These are phyloP conservation scores for Pseudopipra pipra DNA, from an alignment of 2,113 vertebrate genomes.

Conservation along the genomic window DNA sequence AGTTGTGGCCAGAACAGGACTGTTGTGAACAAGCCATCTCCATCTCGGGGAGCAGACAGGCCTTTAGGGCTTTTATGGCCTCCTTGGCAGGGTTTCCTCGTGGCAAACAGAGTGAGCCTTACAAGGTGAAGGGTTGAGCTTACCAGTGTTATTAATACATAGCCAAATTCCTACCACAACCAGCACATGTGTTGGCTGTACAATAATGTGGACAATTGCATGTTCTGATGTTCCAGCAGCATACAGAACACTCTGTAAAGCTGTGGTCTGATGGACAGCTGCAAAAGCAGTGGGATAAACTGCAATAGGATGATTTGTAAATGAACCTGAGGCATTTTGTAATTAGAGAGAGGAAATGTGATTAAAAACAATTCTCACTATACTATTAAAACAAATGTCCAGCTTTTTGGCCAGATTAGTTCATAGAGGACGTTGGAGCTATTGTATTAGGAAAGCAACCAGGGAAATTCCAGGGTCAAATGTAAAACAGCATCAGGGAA, in stretches of 20 bases:
- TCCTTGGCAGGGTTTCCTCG: not conserved
- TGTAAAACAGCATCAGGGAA: constrained; percentile 33
- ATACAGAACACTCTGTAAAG: not conserved
- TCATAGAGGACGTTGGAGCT: not conserved
- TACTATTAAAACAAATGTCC: not conserved
- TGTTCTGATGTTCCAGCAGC: not conserved
- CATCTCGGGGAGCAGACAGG: not conserved
- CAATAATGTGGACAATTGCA: not conserved
- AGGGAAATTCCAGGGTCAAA: constrained; percentile 8
- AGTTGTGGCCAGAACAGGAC: not conserved
- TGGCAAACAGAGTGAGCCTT: not conserved
- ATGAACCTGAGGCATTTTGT: not conserved
- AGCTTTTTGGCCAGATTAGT: not conserved
- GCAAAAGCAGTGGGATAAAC: not conserved
- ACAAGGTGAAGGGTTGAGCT: not conserved
- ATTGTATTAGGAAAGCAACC: not conserved
- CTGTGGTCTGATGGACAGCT: not conserved
- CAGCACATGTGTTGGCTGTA: not conserved
- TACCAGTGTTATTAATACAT: not conserved
- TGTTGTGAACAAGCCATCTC: not conserved
- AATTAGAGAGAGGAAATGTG: constrained; percentile 14
- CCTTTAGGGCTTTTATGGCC: not conserved
- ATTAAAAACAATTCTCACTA: constrained; percentile 26
- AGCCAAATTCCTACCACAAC: not conserved
- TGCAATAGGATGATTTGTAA: not conserved